Percentiles rank a stretch among this genome's conserved stretches.
These are phyloP conservation scores for Agonum fuliginosum DNA, from an alignment of 2,888 invertebrate species.

Conservation along the genomic window DNA sequence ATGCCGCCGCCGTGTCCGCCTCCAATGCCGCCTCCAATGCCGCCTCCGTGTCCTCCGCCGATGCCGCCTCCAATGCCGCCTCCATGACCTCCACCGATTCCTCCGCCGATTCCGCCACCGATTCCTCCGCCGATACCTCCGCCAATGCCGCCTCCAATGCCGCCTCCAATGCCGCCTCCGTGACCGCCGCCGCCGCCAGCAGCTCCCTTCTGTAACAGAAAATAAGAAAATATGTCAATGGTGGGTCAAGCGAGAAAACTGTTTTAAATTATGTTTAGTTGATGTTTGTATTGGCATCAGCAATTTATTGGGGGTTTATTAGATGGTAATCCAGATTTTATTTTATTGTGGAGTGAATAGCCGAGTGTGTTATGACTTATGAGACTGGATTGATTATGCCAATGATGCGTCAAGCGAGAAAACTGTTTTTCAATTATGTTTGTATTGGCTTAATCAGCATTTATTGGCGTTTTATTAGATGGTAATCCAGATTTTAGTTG, in stretches of 20 bases:
- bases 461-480: too few relatives aligned
- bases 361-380: too few relatives aligned
- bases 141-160: constrained; percentile 61
- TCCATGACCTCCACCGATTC: constrained; percentile 71
- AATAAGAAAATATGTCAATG: not conserved
- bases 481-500: too few relatives aligned
- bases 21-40: constrained; percentile 69
- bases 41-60: constrained; percentile 63
- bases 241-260: not conserved
- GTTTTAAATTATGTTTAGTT: too few relatives aligned
- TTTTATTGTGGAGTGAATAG: too few relatives aligned
- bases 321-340: too few relatives aligned
- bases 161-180: constrained; percentile 63
- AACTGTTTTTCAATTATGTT: too few relatives aligned
- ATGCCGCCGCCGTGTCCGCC: constrained; percentile 69
- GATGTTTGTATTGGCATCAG: too few relatives aligned
- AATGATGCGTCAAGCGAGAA: too few relatives aligned
- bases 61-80: constrained; percentile 71
- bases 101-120: constrained; percentile 67
- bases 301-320: too few relatives aligned
- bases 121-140: constrained; percentile 65
- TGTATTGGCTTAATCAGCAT: too few relatives aligned
- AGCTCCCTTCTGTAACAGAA: constrained; percentile 62
- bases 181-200: constrained; percentile 63
- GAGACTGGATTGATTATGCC: too few relatives aligned